phyloP scores from a whole-genome alignment of 2,888 invertebrate species.

The Erpobdella octoculata region DNA sequence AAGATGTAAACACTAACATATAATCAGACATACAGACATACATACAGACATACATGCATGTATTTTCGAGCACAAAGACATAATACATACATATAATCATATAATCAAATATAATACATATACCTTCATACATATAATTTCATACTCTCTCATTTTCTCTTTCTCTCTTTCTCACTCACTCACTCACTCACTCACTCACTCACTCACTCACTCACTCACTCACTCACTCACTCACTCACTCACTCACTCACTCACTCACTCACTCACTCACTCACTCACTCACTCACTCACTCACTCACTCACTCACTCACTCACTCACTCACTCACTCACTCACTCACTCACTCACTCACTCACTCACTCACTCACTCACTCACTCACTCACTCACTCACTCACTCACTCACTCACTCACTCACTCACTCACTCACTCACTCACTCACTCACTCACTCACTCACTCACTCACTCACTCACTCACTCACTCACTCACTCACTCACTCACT shows the following conservation, averaged over 20 bases:
- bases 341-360: neutral
- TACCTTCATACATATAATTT: neutral
- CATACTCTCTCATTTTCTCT: conserved; percentile 10
- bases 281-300: neutral
- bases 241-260: conserved; percentile 3
- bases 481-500: no score
- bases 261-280: conserved; percentile 1
- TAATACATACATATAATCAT: no score
- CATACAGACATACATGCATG: no score
- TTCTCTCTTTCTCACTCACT: no score
- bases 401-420: conserved; percentile 1
- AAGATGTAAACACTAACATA: no score
- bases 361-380: neutral
- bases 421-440: conserved; percentile 1
- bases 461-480: no score
- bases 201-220: neutral
- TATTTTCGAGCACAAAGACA: no score
- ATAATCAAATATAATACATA: no score
- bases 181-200: conserved; percentile 3
- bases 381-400: conserved; percentile 1
- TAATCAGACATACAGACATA: no score
- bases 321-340: neutral
- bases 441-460: no score
- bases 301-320: neutral
- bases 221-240: neutral